Conservation (phyloP, 35 echinoderm and acorn worm genomes). For the Ptychodera flava region DNA sequence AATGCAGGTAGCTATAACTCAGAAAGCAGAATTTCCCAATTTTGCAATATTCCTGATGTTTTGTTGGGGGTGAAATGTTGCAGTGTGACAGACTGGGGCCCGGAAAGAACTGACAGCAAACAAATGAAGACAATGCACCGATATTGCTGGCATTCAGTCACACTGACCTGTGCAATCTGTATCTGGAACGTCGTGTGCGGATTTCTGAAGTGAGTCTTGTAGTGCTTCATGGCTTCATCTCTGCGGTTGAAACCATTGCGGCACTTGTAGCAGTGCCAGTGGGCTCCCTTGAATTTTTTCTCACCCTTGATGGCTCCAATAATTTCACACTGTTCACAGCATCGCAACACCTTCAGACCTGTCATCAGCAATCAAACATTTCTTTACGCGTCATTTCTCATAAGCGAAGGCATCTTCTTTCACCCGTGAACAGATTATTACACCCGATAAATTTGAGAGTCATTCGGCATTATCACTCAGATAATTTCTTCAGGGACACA, state of each 20-base stretch:
- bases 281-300: slow-evolving; percentile 49
- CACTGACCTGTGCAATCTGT: slow-evolving; percentile 46
- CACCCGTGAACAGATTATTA: too few species aligned
- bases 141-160: too few species aligned
- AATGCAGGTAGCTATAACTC: too few species aligned
- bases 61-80: too few species aligned
- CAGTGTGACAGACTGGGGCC: too few species aligned
- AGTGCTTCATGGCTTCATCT: slow-evolving; percentile 51
- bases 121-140: too few species aligned
- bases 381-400: not conserved
- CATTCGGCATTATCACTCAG: not conserved
- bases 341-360: slow-evolving; percentile 42
- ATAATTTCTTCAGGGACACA: not conserved
- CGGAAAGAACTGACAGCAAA: too few species aligned
- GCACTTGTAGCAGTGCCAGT: slow-evolving; percentile 53
- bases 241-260: slow-evolving; percentile 47
- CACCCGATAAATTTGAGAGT: not conserved
- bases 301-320: slow-evolving; percentile 31
- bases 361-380: not conserved
- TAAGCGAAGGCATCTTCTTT: too few species aligned
- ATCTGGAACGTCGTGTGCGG: slow-evolving; percentile 56
- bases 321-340: slow-evolving; percentile 27
- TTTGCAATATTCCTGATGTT: too few species aligned
- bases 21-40: too few species aligned
- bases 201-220: slow-evolving; percentile 41